Evolutionary conservation across 2,113 vertebrate genomes (phyloP).

Genomic region (Psittacula cyanocephala): DNA sequence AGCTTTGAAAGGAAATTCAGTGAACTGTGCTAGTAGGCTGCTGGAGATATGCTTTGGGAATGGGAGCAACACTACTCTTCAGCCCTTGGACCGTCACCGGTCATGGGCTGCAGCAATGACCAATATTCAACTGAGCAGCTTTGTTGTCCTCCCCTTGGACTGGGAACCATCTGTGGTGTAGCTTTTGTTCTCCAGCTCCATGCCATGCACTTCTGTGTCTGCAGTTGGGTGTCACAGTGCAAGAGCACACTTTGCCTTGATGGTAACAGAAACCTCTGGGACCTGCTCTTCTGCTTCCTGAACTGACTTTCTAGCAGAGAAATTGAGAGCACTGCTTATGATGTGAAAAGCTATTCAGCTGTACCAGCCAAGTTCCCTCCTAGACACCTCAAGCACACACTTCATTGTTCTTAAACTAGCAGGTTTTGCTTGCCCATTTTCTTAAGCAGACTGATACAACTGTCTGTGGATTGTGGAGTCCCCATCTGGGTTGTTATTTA

Average conservation of each 20-base stretch:
- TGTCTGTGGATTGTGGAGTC: neutral
- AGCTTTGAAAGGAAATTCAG: neutral
- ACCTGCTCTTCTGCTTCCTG: neutral
- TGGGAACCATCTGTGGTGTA: neutral
- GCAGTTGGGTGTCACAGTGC: rapidly evolving
- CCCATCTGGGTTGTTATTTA: neutral
- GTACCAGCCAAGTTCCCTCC: neutral
- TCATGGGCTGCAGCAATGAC: neutral
- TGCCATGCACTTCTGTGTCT: rapidly evolving
- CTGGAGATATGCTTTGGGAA: neutral
- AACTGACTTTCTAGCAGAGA: neutral
- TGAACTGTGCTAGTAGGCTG: neutral
- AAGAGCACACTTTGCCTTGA: rapidly evolving
- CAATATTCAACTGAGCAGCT: neutral
- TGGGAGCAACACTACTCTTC: rapidly evolving
- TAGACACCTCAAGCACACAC: neutral
- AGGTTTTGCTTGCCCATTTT: neutral
- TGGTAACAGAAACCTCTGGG: rapidly evolving
- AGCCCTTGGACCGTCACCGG: neutral
- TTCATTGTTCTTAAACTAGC: neutral
- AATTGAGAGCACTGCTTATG: neutral
- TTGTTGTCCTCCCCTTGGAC: neutral
- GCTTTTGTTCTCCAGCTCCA: neutral
- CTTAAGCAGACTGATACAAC: neutral
- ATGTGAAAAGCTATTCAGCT: neutral